Percentiles rank a stretch among this genome's conserved stretches.
These are phyloP conservation scores for Rhyacophila evoluta DNA, from an alignment of 2,888 invertebrate genomes.

Conservation along the genomic window DNA sequence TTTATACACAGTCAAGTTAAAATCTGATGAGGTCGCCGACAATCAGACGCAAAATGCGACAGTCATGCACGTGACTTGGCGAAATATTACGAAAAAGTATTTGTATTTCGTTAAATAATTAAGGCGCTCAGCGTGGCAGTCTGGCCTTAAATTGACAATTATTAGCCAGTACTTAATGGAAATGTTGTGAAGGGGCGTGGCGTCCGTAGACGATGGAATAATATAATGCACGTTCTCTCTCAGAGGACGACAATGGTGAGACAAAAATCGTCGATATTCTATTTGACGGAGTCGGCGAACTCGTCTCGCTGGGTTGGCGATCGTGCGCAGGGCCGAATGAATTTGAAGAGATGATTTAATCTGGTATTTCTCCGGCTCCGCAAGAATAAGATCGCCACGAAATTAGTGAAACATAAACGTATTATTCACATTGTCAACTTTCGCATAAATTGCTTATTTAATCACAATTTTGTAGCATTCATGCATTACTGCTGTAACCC, in stretches of 20 bases:
- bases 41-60: not conserved
- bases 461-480: no score
- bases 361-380: no score
- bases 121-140: constrained; percentile 1
- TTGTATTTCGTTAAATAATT: not conserved
- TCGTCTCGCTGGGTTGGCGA: not conserved
- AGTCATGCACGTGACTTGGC: not conserved
- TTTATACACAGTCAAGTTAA: not conserved
- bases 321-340: not conserved
- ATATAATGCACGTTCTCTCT: not conserved
- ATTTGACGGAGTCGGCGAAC: constrained; percentile 6
- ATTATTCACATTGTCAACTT: no score
- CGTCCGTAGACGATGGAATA: not conserved
- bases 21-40: constrained; percentile 1
- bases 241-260: not conserved
- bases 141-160: constrained; percentile 22
- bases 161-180: not conserved
- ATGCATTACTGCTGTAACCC: no score
- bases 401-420: no score
- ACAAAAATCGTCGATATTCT: constrained; percentile 21
- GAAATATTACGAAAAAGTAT: not conserved
- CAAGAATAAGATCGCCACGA: no score
- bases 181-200: constrained; percentile 2
- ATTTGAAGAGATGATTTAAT: no score
- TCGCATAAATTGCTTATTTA: no score